phyloP scores from a whole-genome alignment of 2,797 vertebrate genomes.

The Cyclura pinguis region DNA sequence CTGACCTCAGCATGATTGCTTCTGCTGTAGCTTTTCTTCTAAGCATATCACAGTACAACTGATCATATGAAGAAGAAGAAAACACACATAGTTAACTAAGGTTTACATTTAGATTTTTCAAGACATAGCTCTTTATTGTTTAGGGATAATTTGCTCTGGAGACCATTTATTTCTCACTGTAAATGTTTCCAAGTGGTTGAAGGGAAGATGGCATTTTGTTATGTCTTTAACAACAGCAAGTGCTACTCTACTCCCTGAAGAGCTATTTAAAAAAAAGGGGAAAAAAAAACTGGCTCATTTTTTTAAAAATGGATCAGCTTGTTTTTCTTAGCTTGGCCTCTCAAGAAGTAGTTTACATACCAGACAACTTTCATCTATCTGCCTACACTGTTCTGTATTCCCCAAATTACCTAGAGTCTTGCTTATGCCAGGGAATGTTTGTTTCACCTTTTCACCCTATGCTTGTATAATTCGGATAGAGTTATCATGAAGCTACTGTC shows the following conservation, averaged over 20 bases:
- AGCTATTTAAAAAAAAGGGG: background rate
- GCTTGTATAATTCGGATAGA: slow-evolving; percentile 7
- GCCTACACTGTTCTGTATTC: background rate
- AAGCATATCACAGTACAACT: background rate
- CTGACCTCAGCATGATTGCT: background rate
- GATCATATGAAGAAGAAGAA: background rate
- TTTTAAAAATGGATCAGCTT: slow-evolving; percentile 27
- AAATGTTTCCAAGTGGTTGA: background rate
- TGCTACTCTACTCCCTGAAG: background rate
- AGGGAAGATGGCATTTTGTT: slow-evolving; percentile 33
- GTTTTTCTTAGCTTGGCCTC: background rate
- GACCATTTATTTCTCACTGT: background rate
- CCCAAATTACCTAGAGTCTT: slow-evolving; percentile 6
- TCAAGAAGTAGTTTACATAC: background rate
- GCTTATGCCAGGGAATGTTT: background rate
- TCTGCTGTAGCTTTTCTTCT: background rate
- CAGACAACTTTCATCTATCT: background rate
- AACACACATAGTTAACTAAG: too few relatives aligned
- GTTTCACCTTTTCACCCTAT: slow-evolving; percentile 24
- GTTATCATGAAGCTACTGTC: slow-evolving; percentile 2
- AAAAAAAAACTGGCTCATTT: background rate
- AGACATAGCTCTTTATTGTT: background rate
- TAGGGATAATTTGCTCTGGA: background rate
- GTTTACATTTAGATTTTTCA: background rate
- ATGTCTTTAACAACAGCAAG: background rate